These are phyloP conservation scores for Chrysochloris asiatica DNA, from an alignment of 2,113 vertebrate genomes.

Conservation along the genomic window DNA sequence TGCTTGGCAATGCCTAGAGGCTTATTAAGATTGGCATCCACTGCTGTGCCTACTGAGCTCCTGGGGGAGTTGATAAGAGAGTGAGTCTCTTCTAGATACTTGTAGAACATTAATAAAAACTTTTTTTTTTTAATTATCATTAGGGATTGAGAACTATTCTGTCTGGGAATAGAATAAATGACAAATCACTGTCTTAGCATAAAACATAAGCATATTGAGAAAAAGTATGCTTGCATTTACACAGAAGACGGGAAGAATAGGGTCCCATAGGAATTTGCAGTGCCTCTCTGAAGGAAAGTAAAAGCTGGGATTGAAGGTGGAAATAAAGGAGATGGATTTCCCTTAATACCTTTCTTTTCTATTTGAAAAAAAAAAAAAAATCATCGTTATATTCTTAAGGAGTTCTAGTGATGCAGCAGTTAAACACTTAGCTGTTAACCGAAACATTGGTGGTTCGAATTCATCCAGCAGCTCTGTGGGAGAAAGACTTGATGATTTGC, in stretches of 20 bases:
- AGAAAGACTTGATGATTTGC: background rate
- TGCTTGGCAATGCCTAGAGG: background rate
- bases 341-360: background rate
- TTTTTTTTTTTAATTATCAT: background rate
- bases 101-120: background rate
- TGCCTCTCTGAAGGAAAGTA: background rate
- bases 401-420: background rate
- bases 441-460: background rate
- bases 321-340: background rate
- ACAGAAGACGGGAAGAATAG: background rate
- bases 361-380: background rate
- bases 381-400: background rate
- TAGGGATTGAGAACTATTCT: background rate
- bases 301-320: accelerated
- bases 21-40: background rate
- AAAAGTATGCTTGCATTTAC: background rate
- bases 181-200: background rate
- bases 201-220: background rate
- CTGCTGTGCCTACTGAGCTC: accelerated
- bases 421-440: background rate
- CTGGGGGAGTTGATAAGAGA: background rate
- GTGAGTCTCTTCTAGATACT: background rate
- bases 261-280: background rate
- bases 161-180: background rate
- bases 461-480: background rate